phyloP scores from a whole-genome alignment of 2,797 vertebrate genomes.

The Arnoldichthys spilopterus region DNA sequence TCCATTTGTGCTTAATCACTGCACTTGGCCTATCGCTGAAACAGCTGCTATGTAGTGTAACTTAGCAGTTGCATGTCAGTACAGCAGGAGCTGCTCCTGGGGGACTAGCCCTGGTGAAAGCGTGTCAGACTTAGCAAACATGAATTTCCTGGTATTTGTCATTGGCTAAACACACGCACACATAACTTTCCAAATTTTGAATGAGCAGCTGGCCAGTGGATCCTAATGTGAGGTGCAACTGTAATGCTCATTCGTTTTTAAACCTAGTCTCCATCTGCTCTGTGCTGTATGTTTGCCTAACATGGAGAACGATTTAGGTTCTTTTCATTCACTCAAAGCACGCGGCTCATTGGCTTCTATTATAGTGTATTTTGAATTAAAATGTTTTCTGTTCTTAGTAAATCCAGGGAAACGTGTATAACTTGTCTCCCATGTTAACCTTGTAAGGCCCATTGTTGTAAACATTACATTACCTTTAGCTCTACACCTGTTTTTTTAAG shows the following conservation, averaged over 20 bases:
- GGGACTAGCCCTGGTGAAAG: neutral
- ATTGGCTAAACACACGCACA: constrained; percentile 32
- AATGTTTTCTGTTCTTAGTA: too few species aligned
- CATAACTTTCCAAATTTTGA: constrained; percentile 5
- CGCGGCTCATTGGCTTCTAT: neutral
- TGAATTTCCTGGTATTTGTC: constrained; percentile 30
- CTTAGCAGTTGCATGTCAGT: neutral
- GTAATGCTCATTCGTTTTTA: constrained; percentile 7
- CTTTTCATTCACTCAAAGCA: neutral
- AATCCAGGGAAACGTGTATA: neutral
- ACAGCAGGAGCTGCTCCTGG: neutral
- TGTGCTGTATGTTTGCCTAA: neutral
- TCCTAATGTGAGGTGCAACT: constrained; percentile 14
- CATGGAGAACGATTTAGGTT: neutral
- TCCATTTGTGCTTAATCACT: constrained; percentile 26
- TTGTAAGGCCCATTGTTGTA: too few species aligned
- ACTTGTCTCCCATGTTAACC: neutral
- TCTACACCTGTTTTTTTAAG: too few species aligned
- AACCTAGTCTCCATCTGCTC: neutral
- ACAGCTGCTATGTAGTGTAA: neutral
- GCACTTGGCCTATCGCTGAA: constrained; percentile 30
- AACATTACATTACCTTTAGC: too few species aligned
- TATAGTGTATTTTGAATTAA: neutral
- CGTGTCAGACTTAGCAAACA: constrained; percentile 21
- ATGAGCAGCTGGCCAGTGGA: constrained; percentile 15